Evolutionary conservation across 2,113 vertebrate genomes (phyloP), one percentile per base, ranked within the genome.

Genomic region (Megaptera novaeangliae): DNA sequence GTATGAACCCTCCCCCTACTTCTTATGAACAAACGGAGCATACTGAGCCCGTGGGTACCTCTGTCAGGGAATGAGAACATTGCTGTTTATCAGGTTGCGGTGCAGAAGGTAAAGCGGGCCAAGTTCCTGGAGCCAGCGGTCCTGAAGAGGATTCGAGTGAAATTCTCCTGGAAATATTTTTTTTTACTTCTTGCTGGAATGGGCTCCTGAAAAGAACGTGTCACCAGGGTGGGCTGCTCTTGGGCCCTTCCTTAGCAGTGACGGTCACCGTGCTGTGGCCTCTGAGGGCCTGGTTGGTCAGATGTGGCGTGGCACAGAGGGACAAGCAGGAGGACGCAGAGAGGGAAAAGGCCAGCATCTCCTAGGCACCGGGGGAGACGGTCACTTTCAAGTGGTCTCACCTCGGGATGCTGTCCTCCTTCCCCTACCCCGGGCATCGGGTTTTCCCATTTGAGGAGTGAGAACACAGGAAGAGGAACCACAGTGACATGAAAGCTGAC

Each of bases 401-500:
- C 86, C n/a, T 13, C 21, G 7, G 8, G n/a, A 20, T 27, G 9
- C 52, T 21, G 63, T 4, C 5, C 57, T 49, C 64, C 57, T 11
- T 71, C 46, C 17, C 71, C 77, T 8, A 3, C 6, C 10, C 52
- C 31, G 57, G 39, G 46, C 14, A 3, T 9, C 71, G 31, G 61
- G 52, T 29, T 83, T 91, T 86, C 68, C 68, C 27, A 13, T 55
- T 29, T 63, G 77, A 52, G 41, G 59, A 93, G 36, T 49, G 18
- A 69, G 55, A 71, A 36, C 5, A 25, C 36, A n/a, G n/a, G 46
- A 41, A 10, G 31, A 55, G n/a, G 41, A 88, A 7, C 20, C 5
- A 0, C 34, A 27, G 27, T 18, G 2, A 14, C 12, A 1, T 52
- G 46, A n/a, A 75, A 34, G 8, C 27, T 49, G 59, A 3, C 8